Base-by-base conservation (phyloP, 2,113 vertebrate species). In the Nipponia nippon region DNA sequence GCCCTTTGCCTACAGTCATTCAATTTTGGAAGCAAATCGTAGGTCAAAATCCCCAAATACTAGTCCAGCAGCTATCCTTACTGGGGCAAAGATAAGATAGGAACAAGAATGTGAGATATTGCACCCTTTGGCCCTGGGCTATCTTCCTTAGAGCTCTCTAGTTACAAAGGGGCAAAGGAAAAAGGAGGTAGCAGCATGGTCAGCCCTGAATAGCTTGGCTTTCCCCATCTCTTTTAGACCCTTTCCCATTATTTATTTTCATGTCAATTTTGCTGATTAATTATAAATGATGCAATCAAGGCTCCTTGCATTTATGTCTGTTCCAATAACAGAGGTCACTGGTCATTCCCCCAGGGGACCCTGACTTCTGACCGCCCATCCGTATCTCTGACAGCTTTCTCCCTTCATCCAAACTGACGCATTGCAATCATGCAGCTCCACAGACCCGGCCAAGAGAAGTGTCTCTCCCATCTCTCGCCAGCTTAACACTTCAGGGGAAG, bases 221-320 rank as follows among this genome's bases (percentile, higher is more conserved):
- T 87, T 72, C 38, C 19, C 59, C n/a, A 38, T 38, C 32, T 66
- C 69, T 63, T 69, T 87, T 22, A 83, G 69, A 56, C 6, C 11
- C 21, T 50, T 85, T 69, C 47, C 5, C 11, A 38, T 95, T 83
- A 88, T 82, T 93, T 93, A 92, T 93, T 75, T 93, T 82, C 61
- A 18, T 55, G 73, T 56, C 91, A 89, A 36, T 92, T 93, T 93
- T 94, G 38, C 36, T 86, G 78, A 87, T 87, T 92, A 85, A 94
- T 95, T 94, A 83, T 59, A 91, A 94, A 87, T 66, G 42, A 70
- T 76, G 73, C 50, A 83, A 87, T 93, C 76, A 96, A 89, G n/a
- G 21, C 10, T 42, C 26, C 40, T 70, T 87, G 30, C 47, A 76
- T 63, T 89, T 85, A 55, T 27, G 47, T 49, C 56, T 89, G 13